These are phyloP conservation scores for Ibycter americanus DNA, from an alignment of 2,797 vertebrate species.

Conservation along the genomic window DNA sequence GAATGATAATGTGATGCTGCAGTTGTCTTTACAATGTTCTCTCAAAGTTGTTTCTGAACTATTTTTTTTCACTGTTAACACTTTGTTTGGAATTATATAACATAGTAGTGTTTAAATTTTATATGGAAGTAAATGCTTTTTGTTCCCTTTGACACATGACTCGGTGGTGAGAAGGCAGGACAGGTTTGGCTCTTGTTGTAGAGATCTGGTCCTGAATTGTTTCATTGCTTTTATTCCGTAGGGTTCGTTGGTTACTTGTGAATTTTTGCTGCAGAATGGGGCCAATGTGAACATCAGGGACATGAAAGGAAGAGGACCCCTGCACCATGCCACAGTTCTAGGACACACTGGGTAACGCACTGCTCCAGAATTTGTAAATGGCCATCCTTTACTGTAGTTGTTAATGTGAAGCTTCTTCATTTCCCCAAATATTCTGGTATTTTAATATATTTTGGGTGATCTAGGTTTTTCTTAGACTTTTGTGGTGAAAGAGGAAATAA, in stretches of 20 bases:
- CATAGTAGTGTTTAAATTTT: background rate
- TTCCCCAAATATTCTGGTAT: background rate
- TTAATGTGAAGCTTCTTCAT: background rate
- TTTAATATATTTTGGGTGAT: background rate
- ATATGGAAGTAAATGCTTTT: background rate
- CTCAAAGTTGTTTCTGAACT: background rate
- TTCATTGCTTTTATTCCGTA: slow-evolving; percentile 52
- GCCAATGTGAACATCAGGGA: slow-evolving; percentile 96
- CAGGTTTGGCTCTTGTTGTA: background rate
- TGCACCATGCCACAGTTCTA: slow-evolving; percentile 94
- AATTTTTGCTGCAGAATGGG: slow-evolving; percentile 97
- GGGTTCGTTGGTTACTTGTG: slow-evolving; percentile 95
- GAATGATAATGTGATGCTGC: background rate
- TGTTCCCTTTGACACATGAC: background rate
- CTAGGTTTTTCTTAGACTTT: background rate
- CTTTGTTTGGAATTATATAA: background rate
- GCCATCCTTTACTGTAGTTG: background rate
- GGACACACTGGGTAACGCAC: slow-evolving; percentile 90
- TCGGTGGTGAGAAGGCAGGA: background rate
- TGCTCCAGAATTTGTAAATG: background rate
- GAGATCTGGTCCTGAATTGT: background rate
- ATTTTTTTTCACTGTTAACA: background rate
- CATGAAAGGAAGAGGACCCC: slow-evolving; percentile 87
- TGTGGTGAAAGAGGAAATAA: background rate
- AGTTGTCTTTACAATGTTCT: background rate